A percentile compares a stretch with the other conserved stretches of the same genome.
Evolutionary conservation across 2,113 vertebrate species (phyloP).

Genomic region (Corvus hawaiiensis): DNA sequence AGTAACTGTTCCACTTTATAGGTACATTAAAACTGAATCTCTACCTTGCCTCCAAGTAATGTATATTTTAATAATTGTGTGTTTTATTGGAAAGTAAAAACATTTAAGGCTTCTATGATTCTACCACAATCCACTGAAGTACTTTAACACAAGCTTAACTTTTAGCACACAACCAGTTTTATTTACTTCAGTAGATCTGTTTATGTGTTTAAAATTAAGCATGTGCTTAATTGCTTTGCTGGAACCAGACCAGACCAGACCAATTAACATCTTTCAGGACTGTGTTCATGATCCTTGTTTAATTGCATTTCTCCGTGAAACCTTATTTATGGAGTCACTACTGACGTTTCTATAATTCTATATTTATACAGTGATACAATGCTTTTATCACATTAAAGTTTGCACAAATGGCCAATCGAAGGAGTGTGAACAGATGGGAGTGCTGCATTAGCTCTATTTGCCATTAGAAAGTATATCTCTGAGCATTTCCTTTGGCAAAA

Average conservation of each 20-base stretch:
- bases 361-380: slow-evolving; percentile 66
- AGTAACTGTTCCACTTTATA: background rate
- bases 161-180: background rate
- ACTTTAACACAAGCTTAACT: background rate
- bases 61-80: background rate
- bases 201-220: slow-evolving; percentile 50
- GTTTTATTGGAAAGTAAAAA: background rate
- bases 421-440: slow-evolving; percentile 67
- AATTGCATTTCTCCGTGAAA: slow-evolving; percentile 52
- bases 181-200: slow-evolving; percentile 13
- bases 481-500: slow-evolving; percentile 38
- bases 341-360: slow-evolving; percentile 50
- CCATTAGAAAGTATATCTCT: slow-evolving; percentile 48
- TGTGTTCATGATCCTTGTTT: slow-evolving; percentile 34
- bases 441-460: slow-evolving; percentile 67
- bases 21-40: background rate
- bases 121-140: background rate
- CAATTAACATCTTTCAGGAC: slow-evolving; percentile 31
- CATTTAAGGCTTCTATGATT: background rate
- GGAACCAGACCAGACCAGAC: slow-evolving; percentile 20
- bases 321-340: slow-evolving; percentile 46
- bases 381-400: slow-evolving; percentile 65
- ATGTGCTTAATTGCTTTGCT: slow-evolving; percentile 50
- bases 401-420: slow-evolving; percentile 59
- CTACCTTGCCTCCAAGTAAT: background rate